Evolutionary conservation across 2,113 vertebrate species (phyloP), one percentile per base, ranked within the genome.

Genomic region (Eptesicus fuscus): DNA sequence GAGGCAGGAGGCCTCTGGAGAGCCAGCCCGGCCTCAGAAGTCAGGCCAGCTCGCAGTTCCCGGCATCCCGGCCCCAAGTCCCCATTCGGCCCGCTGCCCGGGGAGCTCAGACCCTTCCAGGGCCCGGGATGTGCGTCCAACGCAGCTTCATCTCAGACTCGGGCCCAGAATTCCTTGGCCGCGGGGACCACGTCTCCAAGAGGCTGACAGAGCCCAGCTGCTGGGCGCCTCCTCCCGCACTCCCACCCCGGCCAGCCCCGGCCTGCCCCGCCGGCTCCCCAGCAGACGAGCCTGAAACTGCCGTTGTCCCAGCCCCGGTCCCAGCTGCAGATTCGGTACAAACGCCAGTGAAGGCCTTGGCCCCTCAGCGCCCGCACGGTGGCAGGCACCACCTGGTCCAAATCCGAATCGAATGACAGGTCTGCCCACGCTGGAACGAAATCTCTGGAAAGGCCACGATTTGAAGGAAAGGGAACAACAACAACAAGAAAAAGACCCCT

Each of bases 41-140:
- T 96, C 90, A 88, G 94, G 96, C 97, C 96, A 97, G 97, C 76
- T 90, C 69, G 91, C 73, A 65, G 95, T 97, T 97, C 96, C 97
- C 88, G 28, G 93, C 96, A 96, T 95, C 92, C 96, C 42, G 53
- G 92, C 71, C 91, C 95, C 94, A 70, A 49, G 92, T 93, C 96
- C 92, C 95, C 53, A 7, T 23, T 17, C n/a, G 97, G 96, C 96
- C 95, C 9, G 94, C 73, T 90, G 95, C 96, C 96, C 94, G 74
- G 95, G 85, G 85, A 11, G 23, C 96, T 96, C 87, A 4, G 83
- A 76, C 49, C 78, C 92, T 95, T 96, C 96, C 93, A 95, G 92
- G 63, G 92, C 88, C 96, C 1, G 49, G 92, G 95, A 65, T 82
- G 44, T 51, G 74, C 90, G 90, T 95, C 96, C 96, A 97, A 88